Evolutionary conservation across 2,113 vertebrate species (phyloP).

Genomic region (Tamias sibiricus): DNA sequence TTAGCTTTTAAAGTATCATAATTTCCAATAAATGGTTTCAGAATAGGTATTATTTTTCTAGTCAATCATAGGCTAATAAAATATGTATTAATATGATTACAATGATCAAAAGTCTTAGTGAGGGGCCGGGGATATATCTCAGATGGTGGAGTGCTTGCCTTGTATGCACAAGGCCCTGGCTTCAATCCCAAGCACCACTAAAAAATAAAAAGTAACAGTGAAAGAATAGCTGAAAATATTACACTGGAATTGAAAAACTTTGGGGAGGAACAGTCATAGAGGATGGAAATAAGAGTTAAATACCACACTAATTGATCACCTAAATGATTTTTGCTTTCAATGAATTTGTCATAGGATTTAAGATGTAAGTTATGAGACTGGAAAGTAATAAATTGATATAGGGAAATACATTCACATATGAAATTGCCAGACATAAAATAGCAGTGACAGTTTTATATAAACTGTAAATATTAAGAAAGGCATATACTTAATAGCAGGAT

Average conservation of each 20-base stretch:
- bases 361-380: not conserved
- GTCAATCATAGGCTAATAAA: not conserved
- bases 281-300: not conserved
- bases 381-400: not conserved
- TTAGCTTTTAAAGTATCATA: not conserved
- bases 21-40: not conserved
- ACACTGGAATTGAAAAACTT: not conserved
- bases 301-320: not conserved
- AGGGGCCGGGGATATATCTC: too few relatives aligned
- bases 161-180: too few relatives aligned
- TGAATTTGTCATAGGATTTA: not conserved
- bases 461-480: not conserved
- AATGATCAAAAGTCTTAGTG: not conserved
- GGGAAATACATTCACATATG: not conserved
- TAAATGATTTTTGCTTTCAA: slow-evolving; percentile 6
- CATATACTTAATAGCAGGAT: not conserved
- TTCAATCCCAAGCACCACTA: too few relatives aligned
- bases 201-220: not conserved
- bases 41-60: not conserved
- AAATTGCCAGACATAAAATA: slow-evolving; percentile 3
- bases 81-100: not conserved
- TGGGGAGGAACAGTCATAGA: not conserved
- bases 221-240: not conserved
- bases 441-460: not conserved
- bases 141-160: too few relatives aligned